These are phyloP conservation scores for Mimas tiliae DNA, from an alignment of 2,888 invertebrate species.

Conservation along the genomic window DNA sequence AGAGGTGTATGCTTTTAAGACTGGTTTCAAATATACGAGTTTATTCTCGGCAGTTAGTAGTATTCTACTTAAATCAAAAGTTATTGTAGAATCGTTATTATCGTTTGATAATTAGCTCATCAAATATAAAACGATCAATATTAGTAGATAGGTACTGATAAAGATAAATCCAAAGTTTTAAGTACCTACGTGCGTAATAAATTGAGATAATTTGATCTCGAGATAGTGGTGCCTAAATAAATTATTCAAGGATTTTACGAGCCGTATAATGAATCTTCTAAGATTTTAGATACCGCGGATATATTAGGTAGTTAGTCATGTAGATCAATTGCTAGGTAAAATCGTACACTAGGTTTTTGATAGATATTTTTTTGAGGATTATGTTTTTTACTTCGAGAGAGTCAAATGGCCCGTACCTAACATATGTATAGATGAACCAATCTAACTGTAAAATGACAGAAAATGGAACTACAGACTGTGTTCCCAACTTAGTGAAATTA, in stretches of 20 bases:
- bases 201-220: not conserved
- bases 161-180: constrained; percentile 4
- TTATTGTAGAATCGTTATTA: too few relatives aligned
- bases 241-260: constrained; percentile 14
- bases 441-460: too few relatives aligned
- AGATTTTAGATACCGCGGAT: not conserved
- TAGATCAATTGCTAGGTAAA: not conserved
- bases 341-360: not conserved
- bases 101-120: not conserved
- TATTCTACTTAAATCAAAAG: too few relatives aligned
- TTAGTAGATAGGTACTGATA: not conserved
- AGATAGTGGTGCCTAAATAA: constrained; percentile 2
- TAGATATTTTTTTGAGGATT: not conserved
- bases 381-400: too few relatives aligned
- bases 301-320: not conserved
- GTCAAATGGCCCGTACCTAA: too few relatives aligned
- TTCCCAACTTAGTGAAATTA: too few relatives aligned
- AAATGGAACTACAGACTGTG: too few relatives aligned
- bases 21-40: too few relatives aligned
- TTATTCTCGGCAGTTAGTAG: too few relatives aligned
- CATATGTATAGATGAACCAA: too few relatives aligned
- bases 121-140: not conserved
- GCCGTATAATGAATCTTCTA: not conserved
- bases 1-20: too few relatives aligned
- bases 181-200: constrained; percentile 8